Percentiles rank a stretch among this genome's conserved stretches.
Evolutionary conservation across 2,888 invertebrate species (phyloP).

Genomic region (Dryobota labecula): DNA sequence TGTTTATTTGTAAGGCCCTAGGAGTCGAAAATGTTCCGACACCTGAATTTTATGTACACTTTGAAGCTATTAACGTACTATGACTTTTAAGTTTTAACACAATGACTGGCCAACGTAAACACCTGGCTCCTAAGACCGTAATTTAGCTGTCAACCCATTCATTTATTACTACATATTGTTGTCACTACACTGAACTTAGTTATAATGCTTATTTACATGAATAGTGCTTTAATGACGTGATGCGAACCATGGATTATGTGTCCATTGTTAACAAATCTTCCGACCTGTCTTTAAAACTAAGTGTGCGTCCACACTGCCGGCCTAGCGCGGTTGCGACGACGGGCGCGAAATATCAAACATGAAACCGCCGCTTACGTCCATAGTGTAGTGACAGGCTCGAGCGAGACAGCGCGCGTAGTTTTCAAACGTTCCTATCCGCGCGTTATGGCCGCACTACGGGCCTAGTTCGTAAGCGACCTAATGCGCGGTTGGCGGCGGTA

Average conservation of each 20-base stretch:
- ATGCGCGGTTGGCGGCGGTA: too few species aligned
- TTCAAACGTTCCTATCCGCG: too few species aligned
- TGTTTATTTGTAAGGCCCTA: too few species aligned
- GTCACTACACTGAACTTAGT: constrained; percentile 29
- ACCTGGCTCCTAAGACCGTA: constrained; percentile 36
- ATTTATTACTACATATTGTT: constrained; percentile 52
- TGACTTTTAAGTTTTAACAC: constrained; percentile 33
- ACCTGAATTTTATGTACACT: constrained; percentile 9
- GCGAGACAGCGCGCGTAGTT: too few species aligned
- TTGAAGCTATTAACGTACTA: constrained; percentile 15
- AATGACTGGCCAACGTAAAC: constrained; percentile 24
- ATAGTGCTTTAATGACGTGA: constrained; percentile 28
- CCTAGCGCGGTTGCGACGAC: too few species aligned
- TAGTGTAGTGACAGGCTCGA: too few species aligned
- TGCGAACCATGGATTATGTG: constrained; percentile 23
- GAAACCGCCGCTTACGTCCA: too few species aligned
- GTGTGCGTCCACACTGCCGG: too few species aligned
- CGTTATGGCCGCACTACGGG: too few species aligned
- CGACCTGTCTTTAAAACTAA: background rate
- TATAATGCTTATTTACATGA: constrained; percentile 41
- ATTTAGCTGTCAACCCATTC: constrained; percentile 47
- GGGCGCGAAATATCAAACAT: too few species aligned
- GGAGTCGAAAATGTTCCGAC: background rate
- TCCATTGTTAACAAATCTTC: constrained; percentile 24
- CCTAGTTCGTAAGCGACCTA: too few species aligned